phyloP scores from a whole-genome alignment of 2,888 invertebrate genomes.

The Meteorus colon region DNA sequence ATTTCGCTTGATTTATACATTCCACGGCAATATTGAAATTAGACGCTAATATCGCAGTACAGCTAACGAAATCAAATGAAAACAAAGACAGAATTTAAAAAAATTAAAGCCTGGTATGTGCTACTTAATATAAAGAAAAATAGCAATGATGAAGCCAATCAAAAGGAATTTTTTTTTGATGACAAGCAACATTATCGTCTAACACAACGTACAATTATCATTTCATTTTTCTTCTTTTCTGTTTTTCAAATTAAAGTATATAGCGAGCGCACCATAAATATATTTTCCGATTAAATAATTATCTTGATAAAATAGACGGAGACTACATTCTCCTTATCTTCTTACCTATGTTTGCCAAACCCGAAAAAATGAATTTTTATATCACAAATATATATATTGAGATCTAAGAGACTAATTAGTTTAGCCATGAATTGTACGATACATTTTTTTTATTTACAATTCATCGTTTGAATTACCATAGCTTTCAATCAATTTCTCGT shows the following conservation, averaged over 20 bases:
- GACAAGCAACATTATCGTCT: background rate
- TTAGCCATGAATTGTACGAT: constrained; percentile 7
- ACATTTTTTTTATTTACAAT: constrained; percentile 16
- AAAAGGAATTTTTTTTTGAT: background rate
- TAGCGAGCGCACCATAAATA: constrained; percentile 28
- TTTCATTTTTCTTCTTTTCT: background rate
- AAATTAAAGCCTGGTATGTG: background rate
- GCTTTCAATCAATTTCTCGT: background rate
- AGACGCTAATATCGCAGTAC: constrained; percentile 10
- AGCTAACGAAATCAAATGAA: background rate
- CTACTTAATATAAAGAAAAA: background rate
- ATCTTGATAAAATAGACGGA: constrained; percentile 38
- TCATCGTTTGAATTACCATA: background rate
- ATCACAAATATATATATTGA: constrained; percentile 41
- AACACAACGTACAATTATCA: background rate
- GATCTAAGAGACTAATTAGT: constrained; percentile 35
- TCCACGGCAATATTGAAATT: background rate
- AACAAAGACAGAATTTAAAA: background rate
- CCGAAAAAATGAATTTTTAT: constrained; percentile 31
- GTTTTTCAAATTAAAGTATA: background rate
- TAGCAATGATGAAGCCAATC: constrained; percentile 11
- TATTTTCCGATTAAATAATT: constrained; percentile 33
- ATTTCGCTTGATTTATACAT: background rate
- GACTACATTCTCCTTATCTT: constrained; percentile 29
- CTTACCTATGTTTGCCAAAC: background rate